Percentiles rank a stretch among this genome's conserved stretches.
Evolutionary conservation across 2,888 invertebrate genomes (phyloP).

Genomic region (Automeris io): DNA sequence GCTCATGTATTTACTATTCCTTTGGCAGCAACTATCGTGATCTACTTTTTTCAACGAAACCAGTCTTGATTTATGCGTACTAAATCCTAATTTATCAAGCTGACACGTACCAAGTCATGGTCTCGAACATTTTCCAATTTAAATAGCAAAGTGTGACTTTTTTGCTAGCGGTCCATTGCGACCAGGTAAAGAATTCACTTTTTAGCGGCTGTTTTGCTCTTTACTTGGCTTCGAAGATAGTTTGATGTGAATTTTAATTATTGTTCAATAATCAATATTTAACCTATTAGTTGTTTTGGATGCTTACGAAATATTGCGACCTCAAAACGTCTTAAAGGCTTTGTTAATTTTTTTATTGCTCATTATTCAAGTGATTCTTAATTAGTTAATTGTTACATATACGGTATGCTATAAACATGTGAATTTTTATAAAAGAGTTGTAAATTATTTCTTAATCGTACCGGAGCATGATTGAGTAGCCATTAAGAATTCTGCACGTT

Average conservation of each 20-base stretch:
- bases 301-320: slow-evolving; percentile 46
- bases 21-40: slow-evolving; percentile 16
- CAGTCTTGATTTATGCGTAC: slow-evolving; percentile 28
- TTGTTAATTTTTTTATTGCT: slow-evolving; percentile 25
- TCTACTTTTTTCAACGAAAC: slow-evolving; percentile 32
- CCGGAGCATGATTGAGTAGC: slow-evolving; percentile 19
- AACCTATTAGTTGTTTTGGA: slow-evolving; percentile 57
- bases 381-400: slow-evolving; percentile 18
- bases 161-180: slow-evolving; percentile 42
- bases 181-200: slow-evolving; percentile 46
- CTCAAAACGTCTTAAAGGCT: slow-evolving; percentile 16
- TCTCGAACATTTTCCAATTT: slow-evolving; percentile 43
- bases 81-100: slow-evolving; percentile 47
- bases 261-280: slow-evolving; percentile 35
- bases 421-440: slow-evolving; percentile 19
- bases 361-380: slow-evolving; percentile 15
- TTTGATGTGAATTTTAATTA: slow-evolving; percentile 49
- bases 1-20: too few species aligned
- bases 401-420: slow-evolving; percentile 20
- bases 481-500: slow-evolving; percentile 31
- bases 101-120: slow-evolving; percentile 39
- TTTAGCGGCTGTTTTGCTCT: slow-evolving; percentile 45
- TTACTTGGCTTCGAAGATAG: slow-evolving; percentile 46
- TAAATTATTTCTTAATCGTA: slow-evolving; percentile 21
- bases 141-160: slow-evolving; percentile 43